Evolutionary conservation across 2,797 vertebrate genomes (phyloP), one percentile per base, ranked within the genome.

Genomic region (Acipenser oxyrinchus): DNA sequence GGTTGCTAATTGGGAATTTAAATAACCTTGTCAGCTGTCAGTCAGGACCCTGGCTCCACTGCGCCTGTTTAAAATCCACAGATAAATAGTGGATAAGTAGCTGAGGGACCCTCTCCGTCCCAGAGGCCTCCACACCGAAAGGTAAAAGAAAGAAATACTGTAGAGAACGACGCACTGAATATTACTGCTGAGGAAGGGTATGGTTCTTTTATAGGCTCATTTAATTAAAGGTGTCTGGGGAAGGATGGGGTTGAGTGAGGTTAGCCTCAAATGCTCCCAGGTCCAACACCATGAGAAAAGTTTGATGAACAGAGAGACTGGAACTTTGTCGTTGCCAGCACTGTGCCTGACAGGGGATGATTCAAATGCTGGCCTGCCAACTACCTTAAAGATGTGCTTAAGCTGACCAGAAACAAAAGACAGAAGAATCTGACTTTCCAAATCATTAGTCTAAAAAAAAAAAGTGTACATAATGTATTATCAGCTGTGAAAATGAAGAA

Each of bases 1-100:
- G 79, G 76, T 79, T 73, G 74, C 86, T 89, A 90, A 91, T 90
- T 89, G 87, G 86, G 82, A 88, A 84, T 80, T 82, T 89, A 89
- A 90, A 87, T 88, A 82, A 87, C 86, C 80, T 83, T 89, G 88
- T 88, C 88, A 85, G 80, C 84, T 85, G 83, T 83, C 84, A 87
- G 74, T 87, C 83, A 86, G 72, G 62, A 18, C 66, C n/a, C 50
- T 57, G 53, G 71, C 69, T 70, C 72, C 69, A 72, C 69, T 69
- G 18, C 48, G 51, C 13, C 10, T 8, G 10, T 64, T 74, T 73
- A 73, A 79, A 71, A 78, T 76, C 76, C 71, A 63, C 69, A 72
- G 78, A 75, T 71, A 23, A 69, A 62, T 60, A 74, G 81, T 71
- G 78, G 81, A 85, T 83, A 79, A 79, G 71, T 76, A 63, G 74